Evolutionary conservation across 2,113 vertebrate genomes (phyloP).

Genomic region (Diadophis punctatus): DNA sequence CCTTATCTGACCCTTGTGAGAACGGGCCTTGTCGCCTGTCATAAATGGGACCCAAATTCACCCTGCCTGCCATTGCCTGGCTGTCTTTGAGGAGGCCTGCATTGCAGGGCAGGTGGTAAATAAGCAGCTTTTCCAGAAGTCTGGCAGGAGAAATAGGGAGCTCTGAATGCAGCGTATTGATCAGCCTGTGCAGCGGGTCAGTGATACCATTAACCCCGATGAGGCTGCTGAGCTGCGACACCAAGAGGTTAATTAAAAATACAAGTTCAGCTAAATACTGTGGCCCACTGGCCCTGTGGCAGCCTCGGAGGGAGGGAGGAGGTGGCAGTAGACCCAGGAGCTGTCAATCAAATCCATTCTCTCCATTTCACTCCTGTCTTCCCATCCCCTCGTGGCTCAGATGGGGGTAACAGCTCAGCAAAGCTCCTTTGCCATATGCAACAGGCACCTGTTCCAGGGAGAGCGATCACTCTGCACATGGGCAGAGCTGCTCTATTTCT

Average conservation of each 20-base stretch:
- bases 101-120: not conserved
- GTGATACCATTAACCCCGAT: slow-evolving; percentile 54
- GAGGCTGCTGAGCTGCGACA: slow-evolving; percentile 27
- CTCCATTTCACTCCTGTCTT: too few relatives aligned
- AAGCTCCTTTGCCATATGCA: too few relatives aligned
- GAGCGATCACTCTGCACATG: not conserved
- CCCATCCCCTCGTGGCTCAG: not conserved
- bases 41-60: not conserved
- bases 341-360: not conserved
- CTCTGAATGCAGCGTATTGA: slow-evolving; percentile 29
- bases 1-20: not conserved
- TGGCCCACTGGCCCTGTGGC: not conserved
- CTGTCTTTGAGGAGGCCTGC: not conserved
- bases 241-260: slow-evolving; percentile 65
- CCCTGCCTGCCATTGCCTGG: not conserved
- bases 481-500: not conserved
- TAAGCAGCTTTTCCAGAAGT: not conserved
- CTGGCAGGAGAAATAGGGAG: not conserved
- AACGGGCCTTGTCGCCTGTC: not conserved
- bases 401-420: not conserved
- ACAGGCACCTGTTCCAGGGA: not conserved
- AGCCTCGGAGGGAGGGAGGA: not conserved
- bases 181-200: slow-evolving; percentile 46
- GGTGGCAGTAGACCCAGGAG: not conserved
- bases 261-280: slow-evolving; percentile 9